Evolutionary conservation across 64 coral and sea anemone species (phyloP).

Genomic region (Montipora efflorescens): DNA sequence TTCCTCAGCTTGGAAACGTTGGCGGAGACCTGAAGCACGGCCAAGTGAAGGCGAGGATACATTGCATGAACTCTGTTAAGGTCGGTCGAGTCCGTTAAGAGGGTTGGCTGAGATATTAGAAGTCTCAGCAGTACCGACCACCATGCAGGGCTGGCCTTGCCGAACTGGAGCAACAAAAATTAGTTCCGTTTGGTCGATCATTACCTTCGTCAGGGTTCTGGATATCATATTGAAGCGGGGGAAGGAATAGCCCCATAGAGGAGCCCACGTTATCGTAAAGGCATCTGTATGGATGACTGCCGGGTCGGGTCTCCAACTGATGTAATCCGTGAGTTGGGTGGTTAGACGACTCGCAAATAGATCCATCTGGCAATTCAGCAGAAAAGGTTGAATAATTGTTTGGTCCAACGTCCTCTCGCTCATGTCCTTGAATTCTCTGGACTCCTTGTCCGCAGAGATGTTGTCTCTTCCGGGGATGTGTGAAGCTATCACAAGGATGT

Average conservation of each 20-base stretch:
- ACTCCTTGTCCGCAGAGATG: slow-evolving; percentile 14
- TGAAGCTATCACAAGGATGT: neutral
- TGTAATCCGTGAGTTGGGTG: slow-evolving; percentile 8
- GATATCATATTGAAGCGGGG: slow-evolving; percentile 47
- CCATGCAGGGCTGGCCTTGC: slow-evolving; percentile 5
- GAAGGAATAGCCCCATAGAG: neutral
- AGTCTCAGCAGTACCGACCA: slow-evolving; percentile 21
- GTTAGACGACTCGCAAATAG: slow-evolving; percentile 39
- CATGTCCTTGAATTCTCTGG: neutral
- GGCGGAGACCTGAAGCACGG: slow-evolving; percentile 43
- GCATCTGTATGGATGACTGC: slow-evolving; percentile 37
- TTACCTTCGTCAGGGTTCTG: slow-evolving; percentile 17
- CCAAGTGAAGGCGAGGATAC: slow-evolving; percentile 26
- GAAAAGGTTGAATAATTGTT: neutral
- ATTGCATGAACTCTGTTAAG: slow-evolving; percentile 27
- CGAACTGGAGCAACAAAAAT: slow-evolving; percentile 7
- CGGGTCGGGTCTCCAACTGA: slow-evolving; percentile 63
- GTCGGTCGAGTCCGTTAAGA: neutral
- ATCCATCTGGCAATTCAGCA: neutral
- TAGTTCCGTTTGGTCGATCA: neutral
- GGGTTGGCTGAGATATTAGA: neutral
- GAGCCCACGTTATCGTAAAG: neutral
- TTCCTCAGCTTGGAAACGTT: slow-evolving; percentile 52
- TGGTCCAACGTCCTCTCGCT: neutral
- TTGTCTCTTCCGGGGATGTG: slow-evolving; percentile 31